Evolutionary conservation across 2,797 vertebrate species (phyloP).

Genomic region (Scolopax rusticola): DNA sequence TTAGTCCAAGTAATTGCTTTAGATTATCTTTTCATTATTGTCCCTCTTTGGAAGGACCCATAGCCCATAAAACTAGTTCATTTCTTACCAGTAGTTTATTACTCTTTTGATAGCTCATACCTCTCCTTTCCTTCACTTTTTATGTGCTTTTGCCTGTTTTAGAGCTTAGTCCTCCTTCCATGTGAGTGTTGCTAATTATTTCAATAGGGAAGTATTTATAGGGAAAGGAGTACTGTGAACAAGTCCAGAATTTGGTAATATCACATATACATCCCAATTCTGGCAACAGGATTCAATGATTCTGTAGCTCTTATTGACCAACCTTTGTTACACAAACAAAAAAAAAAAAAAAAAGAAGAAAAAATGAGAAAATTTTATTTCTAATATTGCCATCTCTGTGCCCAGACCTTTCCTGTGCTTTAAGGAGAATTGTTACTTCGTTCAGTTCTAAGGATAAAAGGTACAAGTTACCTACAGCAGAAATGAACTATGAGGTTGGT

Average conservation of each 20-base stretch:
- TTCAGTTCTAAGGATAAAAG: background rate
- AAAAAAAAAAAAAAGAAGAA: too few relatives aligned
- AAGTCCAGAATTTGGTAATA: background rate
- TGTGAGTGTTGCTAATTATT: constrained; percentile 1
- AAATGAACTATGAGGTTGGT: background rate
- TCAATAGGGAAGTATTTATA: background rate
- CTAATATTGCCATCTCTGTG: background rate
- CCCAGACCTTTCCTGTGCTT: background rate
- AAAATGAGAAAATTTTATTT: background rate
- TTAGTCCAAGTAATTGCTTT: constrained; percentile 24
- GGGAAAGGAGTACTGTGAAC: background rate
- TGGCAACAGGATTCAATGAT: background rate
- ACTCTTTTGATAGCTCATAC: constrained; percentile 6
- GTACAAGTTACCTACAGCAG: background rate
- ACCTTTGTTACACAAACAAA: background rate
- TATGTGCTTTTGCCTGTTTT: background rate
- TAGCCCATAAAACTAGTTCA: background rate
- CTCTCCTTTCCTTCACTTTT: background rate
- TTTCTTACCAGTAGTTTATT: constrained; percentile 42
- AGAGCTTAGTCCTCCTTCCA: constrained; percentile 7
- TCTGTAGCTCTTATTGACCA: background rate
- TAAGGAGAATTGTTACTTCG: background rate
- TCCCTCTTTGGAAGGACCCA: background rate
- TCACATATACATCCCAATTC: background rate
- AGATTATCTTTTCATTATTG: constrained; percentile 14